phyloP scores from a whole-genome alignment of 2,113 vertebrate genomes.

The Rhinolophus ferrumequinum region DNA sequence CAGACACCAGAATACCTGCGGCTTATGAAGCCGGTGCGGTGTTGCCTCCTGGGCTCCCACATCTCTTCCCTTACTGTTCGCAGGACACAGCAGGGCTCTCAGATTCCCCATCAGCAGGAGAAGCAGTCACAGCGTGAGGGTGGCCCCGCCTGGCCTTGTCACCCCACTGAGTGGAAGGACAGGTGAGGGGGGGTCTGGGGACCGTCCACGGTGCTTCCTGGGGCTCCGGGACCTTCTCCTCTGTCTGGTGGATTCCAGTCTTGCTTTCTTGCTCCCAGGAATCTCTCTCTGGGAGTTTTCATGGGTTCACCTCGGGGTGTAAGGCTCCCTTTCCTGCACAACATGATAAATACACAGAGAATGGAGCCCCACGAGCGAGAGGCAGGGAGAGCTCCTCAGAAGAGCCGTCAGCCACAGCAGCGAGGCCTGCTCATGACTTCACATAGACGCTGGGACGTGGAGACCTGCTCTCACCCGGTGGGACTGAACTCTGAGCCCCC shows the following conservation, averaged over 20 bases:
- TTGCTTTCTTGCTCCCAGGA: accelerated
- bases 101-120: accelerated
- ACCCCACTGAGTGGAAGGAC: too few relatives aligned
- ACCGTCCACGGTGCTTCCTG: too few relatives aligned
- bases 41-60: accelerated
- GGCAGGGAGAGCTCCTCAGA: neutral
- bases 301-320: neutral
- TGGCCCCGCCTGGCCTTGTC: accelerated
- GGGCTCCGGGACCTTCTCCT: too few relatives aligned
- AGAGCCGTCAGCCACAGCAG: accelerated
- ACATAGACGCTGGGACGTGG: accelerated
- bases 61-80: accelerated
- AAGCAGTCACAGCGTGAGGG: accelerated
- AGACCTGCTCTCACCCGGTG: accelerated
- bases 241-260: accelerated
- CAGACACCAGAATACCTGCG: too few relatives aligned
- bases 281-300: accelerated
- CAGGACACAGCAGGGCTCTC: accelerated
- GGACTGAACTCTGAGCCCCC: neutral
- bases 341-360: accelerated
- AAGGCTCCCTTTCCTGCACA: accelerated
- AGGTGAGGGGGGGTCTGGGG: accelerated
- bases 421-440: accelerated
- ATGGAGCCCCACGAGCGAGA: accelerated
- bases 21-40: accelerated